Base-by-base conservation (phyloP, 1,140 invertebrate genomes). In the Brachionus rotundiformis region DNA sequence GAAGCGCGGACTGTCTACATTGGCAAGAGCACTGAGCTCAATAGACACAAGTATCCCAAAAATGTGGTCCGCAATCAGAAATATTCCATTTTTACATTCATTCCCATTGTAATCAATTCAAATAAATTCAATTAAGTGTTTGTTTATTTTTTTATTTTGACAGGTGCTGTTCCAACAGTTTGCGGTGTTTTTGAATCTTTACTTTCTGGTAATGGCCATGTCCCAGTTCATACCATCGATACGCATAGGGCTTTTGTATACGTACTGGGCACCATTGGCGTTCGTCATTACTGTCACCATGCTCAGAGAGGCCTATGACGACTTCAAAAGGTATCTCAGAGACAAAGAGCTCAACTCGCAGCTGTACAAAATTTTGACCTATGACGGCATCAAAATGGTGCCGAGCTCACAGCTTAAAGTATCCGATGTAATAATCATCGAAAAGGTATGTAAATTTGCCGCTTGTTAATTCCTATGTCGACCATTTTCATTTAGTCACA, bases 21-120 rank as follows among this genome's bases (percentile, higher is more conserved):
- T 39, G 76, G 76, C 33, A 54, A 79, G 31, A 63, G 47, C 33
- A 25, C 29, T 8, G 76, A 79, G n/a, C 47, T 59, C 13, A 54
- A 79, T 39, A 31, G 36, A 10, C 76, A 79, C 23, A 54, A 39
- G 29, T 79, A 59, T 71, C 94, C 96, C 49, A 91, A 93, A 68
- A 99, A 99, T 90, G 94, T 95, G 83, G 96, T 99, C 82, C 91
- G 94, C 84, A 99, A 99, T 91, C 96, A 97, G 89, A 99, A 99
- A 91, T 99, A 98, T 89, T 98, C 95, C 88, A 91, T 98, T 83
- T 92, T 99, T 83, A 96, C 96, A 85, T 99, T 99, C 90, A 91
- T 99, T 85, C 97, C 97, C 65, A 87, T 98, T 90, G 93, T 94
- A 79, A 63, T 36, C 8, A 83, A 36, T 41, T 13, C n/a, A 11